These are phyloP conservation scores for Ploceus nigricollis DNA, from an alignment of 2,113 vertebrate species.

Conservation along the genomic window DNA sequence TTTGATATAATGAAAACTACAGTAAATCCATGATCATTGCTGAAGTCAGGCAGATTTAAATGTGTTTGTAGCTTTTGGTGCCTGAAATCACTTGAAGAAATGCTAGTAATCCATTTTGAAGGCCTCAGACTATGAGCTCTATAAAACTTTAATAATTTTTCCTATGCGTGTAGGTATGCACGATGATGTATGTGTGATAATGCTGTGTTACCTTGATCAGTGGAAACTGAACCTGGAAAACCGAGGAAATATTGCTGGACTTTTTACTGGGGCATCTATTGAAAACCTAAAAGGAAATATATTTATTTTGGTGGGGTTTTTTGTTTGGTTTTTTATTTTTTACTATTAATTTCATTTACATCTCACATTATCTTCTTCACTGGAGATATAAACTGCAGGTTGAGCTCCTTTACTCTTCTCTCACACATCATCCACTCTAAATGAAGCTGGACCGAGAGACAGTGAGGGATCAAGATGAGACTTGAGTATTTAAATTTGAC, in stretches of 20 bases:
- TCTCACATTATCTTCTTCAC: neutral
- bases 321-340: neutral
- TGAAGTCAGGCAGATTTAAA: constrained; percentile 22
- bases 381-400: neutral
- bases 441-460: neutral
- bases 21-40: neutral
- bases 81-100: constrained; percentile 33
- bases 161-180: neutral
- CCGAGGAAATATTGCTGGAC: neutral
- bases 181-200: neutral
- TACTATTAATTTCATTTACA: neutral
- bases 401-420: neutral
- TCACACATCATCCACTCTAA: neutral
- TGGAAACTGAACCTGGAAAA: neutral
- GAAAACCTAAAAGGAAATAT: neutral
- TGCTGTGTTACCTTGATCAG: neutral
- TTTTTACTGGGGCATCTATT: neutral
- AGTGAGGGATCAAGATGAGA: neutral
- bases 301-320: neutral
- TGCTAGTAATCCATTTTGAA: neutral
- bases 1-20: constrained; percentile 11
- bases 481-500: neutral
- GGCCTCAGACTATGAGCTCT: neutral
- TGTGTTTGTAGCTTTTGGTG: neutral
- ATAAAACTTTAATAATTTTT: neutral